phyloP scores from a whole-genome alignment of 2,113 vertebrate genomes.

The Oostethus manadensis region DNA sequence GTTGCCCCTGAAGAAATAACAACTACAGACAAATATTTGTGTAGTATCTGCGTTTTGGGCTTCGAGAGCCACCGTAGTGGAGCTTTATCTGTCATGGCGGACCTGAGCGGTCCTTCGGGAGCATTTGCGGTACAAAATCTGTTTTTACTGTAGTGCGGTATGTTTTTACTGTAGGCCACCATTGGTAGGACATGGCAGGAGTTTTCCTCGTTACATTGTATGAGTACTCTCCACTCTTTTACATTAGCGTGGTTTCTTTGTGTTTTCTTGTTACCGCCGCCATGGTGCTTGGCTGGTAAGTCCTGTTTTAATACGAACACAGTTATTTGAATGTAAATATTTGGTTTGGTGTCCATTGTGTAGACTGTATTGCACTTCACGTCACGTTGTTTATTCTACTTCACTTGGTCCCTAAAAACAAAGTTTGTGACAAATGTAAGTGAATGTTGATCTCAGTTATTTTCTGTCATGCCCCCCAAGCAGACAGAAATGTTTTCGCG shows the following conservation, averaged over 20 bases:
- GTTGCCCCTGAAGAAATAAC: too few relatives aligned
- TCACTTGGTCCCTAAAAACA: too few relatives aligned
- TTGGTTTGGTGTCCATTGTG: neutral
- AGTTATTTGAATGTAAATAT: neutral
- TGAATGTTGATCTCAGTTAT: too few relatives aligned
- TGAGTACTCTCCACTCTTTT: slow-evolving; percentile 89
- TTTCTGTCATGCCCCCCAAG: too few relatives aligned
- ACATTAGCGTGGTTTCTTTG: slow-evolving; percentile 82
- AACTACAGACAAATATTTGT: too few relatives aligned
- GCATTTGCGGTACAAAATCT: neutral
- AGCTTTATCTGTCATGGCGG: slow-evolving; percentile 14
- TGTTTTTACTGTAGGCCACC: fast-evolving
- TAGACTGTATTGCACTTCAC: too few relatives aligned
- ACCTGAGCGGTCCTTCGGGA: neutral
- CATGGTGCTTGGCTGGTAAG: slow-evolving; percentile 91
- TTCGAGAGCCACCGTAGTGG: slow-evolving; percentile 32
- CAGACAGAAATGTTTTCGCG: too few relatives aligned
- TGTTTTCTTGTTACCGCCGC: slow-evolving; percentile 90
- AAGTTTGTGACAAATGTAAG: too few relatives aligned
- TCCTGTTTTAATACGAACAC: slow-evolving; percentile 11
- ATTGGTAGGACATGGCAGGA: slow-evolving; percentile 72
- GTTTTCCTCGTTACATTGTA: slow-evolving; percentile 83
- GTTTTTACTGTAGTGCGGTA: fast-evolving
- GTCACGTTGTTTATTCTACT: too few relatives aligned
- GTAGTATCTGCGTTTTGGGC: neutral